Evolutionary conservation across 2,113 vertebrate genomes (phyloP), one percentile per base, ranked within the genome.

Genomic region (Hypocryptadius cinnamomeus): DNA sequence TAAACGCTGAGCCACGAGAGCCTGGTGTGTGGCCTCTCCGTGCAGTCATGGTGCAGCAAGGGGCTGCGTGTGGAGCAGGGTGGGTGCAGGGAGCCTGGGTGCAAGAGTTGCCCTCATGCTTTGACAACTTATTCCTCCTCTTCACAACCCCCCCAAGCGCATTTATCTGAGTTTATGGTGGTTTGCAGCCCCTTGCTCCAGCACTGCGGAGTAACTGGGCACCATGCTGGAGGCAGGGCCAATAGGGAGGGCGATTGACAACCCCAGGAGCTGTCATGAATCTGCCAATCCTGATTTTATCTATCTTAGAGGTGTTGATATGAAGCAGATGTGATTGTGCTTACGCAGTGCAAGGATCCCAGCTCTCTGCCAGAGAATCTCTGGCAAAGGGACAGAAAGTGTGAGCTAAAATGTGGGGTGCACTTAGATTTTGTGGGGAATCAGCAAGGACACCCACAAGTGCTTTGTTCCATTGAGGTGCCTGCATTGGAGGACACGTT

Each of bases 401-500:
- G 2, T 0, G 2, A 68, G 28, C 31, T 33, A 39, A 66, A 66
- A 66, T 56, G 15, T 11, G 6, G n/a, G 24, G 12, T 20, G 10
- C 1, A 1, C 8, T 57, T 35, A 19, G 42, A 11, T 82, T 61
- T 21, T 1, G 3, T 9, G 14, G 21, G 40, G 16, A 48, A 71
- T 31, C 31, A 63, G 25, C 60, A 39, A 50, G 37, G 22, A 33
- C 15, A 30, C 5, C 11, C 60, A 18, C 27, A 40, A 64, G 14
- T 0, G 0, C 35, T 59, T 59, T 35, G 48, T 18, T 72, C 27
- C 22, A 13, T 7, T 5, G 6, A 3, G 2, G 25, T 51, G 53
- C 59, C 50, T 60, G 31, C 3, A 1, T 4, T 63, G 37, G 11
- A 30, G 24, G 18, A 45, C 0, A 2, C 0, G 0, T 5, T 64